phyloP scores from a whole-genome alignment of 37 sponge, comb jelly and placozoan genomes.

The Axinella damicornis region DNA sequence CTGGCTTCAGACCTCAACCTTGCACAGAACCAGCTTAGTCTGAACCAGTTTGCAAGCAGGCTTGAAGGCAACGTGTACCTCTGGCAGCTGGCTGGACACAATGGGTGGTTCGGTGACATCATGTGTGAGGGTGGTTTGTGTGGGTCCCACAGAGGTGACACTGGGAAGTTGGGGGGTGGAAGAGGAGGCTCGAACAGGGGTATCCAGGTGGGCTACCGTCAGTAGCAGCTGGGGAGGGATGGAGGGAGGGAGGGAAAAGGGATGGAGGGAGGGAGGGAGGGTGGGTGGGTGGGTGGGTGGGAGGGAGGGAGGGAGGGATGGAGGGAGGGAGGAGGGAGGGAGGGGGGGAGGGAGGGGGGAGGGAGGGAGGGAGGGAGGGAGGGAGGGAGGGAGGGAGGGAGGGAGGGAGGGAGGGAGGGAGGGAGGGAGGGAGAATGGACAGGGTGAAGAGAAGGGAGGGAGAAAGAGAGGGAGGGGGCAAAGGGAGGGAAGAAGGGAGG shows the following conservation, averaged over 20 bases:
- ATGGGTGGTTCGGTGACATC: conserved; percentile 73
- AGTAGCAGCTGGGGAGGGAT: conserved; percentile 60
- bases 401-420: too few species aligned
- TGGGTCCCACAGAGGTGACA: conserved; percentile 53
- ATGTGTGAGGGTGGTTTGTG: conserved; percentile 43
- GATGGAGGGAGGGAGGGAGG: neutral
- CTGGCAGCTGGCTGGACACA: conserved; percentile 79
- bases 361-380: too few species aligned
- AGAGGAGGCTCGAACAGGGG: conserved; percentile 34
- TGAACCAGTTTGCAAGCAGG: too few species aligned
- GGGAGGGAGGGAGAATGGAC: too few species aligned
- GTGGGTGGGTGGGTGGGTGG: neutral
- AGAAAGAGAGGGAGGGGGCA: too few species aligned
- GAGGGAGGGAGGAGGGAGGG: conserved; percentile 14
- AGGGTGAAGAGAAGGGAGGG: too few species aligned
- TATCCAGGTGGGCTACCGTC: conserved; percentile 46
- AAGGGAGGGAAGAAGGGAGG: too few species aligned
- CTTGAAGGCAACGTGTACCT: too few species aligned
- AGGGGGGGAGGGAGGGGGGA: too few species aligned
- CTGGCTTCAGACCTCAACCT: too few species aligned
- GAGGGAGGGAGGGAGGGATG: neutral
- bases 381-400: too few species aligned
- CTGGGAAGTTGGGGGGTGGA: conserved; percentile 64
- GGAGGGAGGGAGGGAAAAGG: neutral
- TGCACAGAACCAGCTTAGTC: too few species aligned